phyloP scores from a whole-genome alignment of 2,888 invertebrate species.

The Xestia sexstrigata region DNA sequence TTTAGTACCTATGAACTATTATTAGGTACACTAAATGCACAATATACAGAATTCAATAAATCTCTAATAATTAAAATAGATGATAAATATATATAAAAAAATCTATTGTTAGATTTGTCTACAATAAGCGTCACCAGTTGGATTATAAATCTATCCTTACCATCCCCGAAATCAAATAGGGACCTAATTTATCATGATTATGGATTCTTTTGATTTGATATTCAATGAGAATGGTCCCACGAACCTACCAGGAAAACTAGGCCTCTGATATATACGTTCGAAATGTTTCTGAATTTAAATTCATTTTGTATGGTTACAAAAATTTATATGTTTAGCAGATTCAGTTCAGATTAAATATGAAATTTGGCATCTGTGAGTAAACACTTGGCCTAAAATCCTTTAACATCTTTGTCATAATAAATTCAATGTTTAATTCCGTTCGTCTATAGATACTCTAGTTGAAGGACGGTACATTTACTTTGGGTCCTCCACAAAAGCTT shows the following conservation, averaged over 20 bases:
- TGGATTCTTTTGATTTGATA: conserved; percentile 85
- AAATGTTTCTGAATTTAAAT: conserved; percentile 53
- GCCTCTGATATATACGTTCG: conserved; percentile 76
- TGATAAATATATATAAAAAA: conserved; percentile 85
- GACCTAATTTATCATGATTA: conserved; percentile 85
- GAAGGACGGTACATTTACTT: conserved; percentile 85
- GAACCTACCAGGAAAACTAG: conserved; percentile 85
- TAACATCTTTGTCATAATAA: conserved; percentile 68
- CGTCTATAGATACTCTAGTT: conserved; percentile 71
- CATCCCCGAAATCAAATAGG: conserved; percentile 83
- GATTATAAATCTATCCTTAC: conserved; percentile 82
- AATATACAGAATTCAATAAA: conserved; percentile 85
- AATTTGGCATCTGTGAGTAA: conserved; percentile 75
- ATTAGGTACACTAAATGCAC: conserved; percentile 81
- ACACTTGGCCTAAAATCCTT: conserved; percentile 73
- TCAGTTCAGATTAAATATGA: conserved; percentile 65
- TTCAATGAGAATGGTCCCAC: conserved; percentile 88
- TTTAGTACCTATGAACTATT: conserved; percentile 73
- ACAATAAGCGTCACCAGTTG: conserved; percentile 89
- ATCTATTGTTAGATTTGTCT: conserved; percentile 84
- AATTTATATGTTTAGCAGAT: conserved; percentile 56
- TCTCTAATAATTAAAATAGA: conserved; percentile 80
- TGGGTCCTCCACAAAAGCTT: conserved; percentile 76
- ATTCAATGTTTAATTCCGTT: conserved; percentile 68
- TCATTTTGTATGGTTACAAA: conserved; percentile 59